Conservation (phyloP, 2,113 vertebrate genomes). For the Pantherophis guttatus region DNA sequence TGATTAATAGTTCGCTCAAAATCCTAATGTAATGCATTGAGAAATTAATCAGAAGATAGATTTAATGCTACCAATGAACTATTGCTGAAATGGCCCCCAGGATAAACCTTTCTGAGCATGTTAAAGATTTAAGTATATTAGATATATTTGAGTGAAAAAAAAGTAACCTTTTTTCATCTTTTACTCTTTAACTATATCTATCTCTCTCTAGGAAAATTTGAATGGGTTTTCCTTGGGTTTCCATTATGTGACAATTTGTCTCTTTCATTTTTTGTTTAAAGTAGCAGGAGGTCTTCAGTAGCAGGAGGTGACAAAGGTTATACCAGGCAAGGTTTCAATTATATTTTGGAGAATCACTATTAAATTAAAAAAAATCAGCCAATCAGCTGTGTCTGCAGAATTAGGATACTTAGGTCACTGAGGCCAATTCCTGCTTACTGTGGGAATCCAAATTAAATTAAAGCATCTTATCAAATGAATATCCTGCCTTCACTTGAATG, state of each 20-base stretch:
- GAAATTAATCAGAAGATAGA: conserved; percentile 54
- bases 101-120: conserved; percentile 37
- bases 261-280: background rate
- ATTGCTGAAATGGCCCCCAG: conserved; percentile 41
- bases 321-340: background rate
- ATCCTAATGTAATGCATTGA: conserved; percentile 49
- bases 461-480: background rate
- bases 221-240: background rate
- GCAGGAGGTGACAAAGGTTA: background rate
- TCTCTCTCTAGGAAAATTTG: background rate
- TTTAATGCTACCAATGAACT: conserved; percentile 42
- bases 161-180: background rate
- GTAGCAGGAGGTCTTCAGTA: background rate
- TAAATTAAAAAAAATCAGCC: background rate
- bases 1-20: conserved; percentile 62
- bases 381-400: background rate
- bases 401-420: background rate
- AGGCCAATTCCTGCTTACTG: background rate
- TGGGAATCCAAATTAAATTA: background rate
- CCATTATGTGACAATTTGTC: background rate
- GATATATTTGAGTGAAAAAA: background rate
- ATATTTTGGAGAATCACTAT: background rate
- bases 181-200: background rate
- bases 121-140: conserved; percentile 38
- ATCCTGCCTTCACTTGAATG: background rate